Evolutionary conservation across 2,888 invertebrate species (phyloP), one percentile per base, ranked within the genome.

Genomic region (Itoplectis maculator): DNA sequence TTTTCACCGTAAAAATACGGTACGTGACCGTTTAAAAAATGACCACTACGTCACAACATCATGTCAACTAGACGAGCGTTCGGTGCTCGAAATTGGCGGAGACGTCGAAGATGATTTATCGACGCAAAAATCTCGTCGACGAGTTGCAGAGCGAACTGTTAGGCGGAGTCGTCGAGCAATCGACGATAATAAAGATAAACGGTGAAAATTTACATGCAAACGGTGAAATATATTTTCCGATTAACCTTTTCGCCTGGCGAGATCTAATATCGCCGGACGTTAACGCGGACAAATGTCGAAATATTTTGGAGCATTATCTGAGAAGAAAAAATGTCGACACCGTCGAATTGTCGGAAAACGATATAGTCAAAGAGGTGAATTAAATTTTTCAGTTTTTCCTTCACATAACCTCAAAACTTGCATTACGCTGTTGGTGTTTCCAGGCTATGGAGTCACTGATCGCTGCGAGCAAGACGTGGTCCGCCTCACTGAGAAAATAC

Each of bases 221-320:
- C 56, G 96, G 96, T 8, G 96, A 96, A 84, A 92, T 96, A 4
- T 95, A 95, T 93, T 95, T 96, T 91, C 94, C 95, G 9, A 91
- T 93, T 77, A 93, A 93, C 65, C 87, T 94, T 23, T 93, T 94
- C 87, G 94, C 94, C 70, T 96, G 96, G 96, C 92, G 93, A 74
- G 93, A 92, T 83, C 91, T 93, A 83, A 87, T 93, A 63, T 7
- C 76, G 37, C 37, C 54, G 23, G 35, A 85, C 23, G 18, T 69
- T 3, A 82, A 84, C 9, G 51, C 73, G 40, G 79, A 69, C 49
- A 70, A 82, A n/a, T 87, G 84, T 42, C 42, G 78, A 70, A 89
- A 87, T 83, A 89, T 93, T 80, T 84, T 92, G 49, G 88, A 91
- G 75, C 88, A 90, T 86, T 90, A 87, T 78, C 69, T 88, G 51